Evolutionary conservation across 2,113 vertebrate species (phyloP).

Genomic region (Lepisosteus osseus): DNA sequence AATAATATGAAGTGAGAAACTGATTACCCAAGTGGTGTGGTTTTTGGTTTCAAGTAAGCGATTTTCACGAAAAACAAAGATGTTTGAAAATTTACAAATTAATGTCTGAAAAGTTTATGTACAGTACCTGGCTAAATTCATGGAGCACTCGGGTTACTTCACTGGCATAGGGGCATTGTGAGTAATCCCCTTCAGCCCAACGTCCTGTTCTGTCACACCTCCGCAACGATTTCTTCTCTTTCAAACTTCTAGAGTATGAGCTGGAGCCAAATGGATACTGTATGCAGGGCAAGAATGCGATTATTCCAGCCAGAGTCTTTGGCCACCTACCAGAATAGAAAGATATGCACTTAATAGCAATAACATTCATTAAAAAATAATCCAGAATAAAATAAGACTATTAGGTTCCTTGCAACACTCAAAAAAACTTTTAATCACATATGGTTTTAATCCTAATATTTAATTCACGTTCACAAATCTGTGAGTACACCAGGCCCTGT

Average conservation of each 20-base stretch:
- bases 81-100: no score
- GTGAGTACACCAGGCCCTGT: not conserved
- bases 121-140: conserved; percentile 77
- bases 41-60: no score
- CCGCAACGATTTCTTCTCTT: conserved; percentile 78
- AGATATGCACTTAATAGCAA: not conserved
- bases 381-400: not conserved
- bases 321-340: conserved; percentile 72
- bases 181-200: conserved; percentile 84
- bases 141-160: conserved; percentile 81
- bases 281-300: conserved; percentile 74
- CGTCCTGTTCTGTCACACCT: conserved; percentile 74
- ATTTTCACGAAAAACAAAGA: no score
- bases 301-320: conserved; percentile 79
- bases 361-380: not conserved
- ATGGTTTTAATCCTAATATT: not conserved
- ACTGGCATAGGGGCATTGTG: conserved; percentile 78
- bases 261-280: conserved; percentile 59
- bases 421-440: not conserved
- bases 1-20: no score
- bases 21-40: no score
- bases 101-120: not conserved
- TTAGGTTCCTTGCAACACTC: no score
- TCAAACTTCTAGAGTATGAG: conserved; percentile 35
- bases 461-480: not conserved